A percentile compares a stretch with the other conserved stretches of the same genome.
These are phyloP conservation scores for Caiman crocodilus DNA, from an alignment of 2,797 vertebrate genomes.

Conservation along the genomic window DNA sequence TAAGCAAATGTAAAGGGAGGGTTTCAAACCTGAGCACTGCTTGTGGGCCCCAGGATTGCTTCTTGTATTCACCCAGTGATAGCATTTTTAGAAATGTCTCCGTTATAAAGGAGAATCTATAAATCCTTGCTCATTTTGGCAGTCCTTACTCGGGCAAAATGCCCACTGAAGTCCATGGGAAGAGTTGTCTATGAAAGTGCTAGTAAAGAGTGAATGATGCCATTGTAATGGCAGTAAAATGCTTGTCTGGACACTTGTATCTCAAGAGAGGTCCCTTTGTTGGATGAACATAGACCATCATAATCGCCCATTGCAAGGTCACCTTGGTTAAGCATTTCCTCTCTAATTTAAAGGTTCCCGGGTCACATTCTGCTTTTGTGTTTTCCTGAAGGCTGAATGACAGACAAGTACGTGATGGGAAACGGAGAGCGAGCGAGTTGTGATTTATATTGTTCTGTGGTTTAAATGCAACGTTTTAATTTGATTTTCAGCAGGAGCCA, in stretches of 20 bases:
- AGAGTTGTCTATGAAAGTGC: neutral
- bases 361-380: neutral
- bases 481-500: conserved; percentile 66
- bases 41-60: no score
- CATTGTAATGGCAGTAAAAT: neutral
- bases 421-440: neutral
- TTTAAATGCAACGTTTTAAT: neutral
- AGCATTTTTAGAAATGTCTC: no score
- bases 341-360: neutral
- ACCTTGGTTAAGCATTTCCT: neutral
- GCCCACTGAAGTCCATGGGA: fast-evolving
- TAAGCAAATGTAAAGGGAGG: no score
- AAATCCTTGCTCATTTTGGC: no score
- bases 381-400: neutral
- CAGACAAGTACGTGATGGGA: neutral
- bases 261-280: neutral
- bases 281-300: fast-evolving
- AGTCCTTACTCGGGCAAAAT: neutral
- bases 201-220: neutral
- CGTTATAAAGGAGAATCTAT: no score
- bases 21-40: no score
- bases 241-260: neutral
- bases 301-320: fast-evolving
- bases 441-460: fast-evolving
- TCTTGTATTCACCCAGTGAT: no score